These are phyloP conservation scores for Gymnogyps californianus DNA, from an alignment of 2,113 vertebrate species.

Conservation along the genomic window DNA sequence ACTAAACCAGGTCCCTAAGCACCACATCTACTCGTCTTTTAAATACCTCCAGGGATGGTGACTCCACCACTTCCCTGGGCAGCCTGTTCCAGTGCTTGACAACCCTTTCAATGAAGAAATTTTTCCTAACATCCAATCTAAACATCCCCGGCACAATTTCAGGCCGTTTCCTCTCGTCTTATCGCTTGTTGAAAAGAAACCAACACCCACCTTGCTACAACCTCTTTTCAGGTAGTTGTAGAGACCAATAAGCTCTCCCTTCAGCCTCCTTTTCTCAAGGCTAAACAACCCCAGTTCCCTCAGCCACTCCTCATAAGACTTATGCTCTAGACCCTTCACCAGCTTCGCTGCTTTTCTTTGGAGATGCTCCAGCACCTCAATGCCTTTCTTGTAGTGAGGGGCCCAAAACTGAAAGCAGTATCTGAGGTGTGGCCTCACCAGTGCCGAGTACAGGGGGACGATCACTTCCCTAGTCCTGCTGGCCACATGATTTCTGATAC, in stretches of 20 bases:
- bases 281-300: background rate
- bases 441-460: background rate
- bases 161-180: background rate
- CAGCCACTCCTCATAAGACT: too few relatives aligned
- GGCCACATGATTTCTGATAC: background rate
- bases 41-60: background rate
- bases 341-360: background rate
- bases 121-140: background rate
- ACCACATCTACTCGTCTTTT: background rate
- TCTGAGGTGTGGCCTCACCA: background rate
- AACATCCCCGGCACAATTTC: background rate
- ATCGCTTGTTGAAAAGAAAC: background rate
- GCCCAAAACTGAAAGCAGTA: background rate
- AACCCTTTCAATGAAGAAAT: background rate
- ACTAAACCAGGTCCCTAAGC: background rate
- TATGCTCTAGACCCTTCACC: background rate
- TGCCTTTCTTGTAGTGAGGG: background rate
- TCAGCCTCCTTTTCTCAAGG: background rate
- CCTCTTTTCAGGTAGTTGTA: too few relatives aligned
- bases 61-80: too few relatives aligned
- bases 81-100: background rate
- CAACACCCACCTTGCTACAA: background rate
- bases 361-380: background rate
- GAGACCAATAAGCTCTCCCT: background rate
- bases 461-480: background rate